A percentile compares a stretch with the other conserved stretches of the same genome.
These are phyloP conservation scores for Hippocampus zosterae DNA, from an alignment of 2,113 vertebrate genomes.

Conservation along the genomic window DNA sequence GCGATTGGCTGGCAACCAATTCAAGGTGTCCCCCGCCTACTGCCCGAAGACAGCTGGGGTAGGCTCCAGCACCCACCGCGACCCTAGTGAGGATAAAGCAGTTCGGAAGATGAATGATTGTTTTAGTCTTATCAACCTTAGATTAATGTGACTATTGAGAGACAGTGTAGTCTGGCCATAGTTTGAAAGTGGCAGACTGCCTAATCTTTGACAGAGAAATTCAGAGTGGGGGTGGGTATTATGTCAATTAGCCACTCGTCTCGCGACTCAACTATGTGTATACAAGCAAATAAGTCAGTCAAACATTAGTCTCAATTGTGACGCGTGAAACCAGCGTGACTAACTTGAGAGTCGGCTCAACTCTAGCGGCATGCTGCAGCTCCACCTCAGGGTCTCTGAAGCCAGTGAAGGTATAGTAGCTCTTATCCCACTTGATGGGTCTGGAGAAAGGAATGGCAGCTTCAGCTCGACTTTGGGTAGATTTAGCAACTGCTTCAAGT, in stretches of 20 bases:
- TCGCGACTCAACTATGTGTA: neutral
- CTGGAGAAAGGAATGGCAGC: slow-evolving; percentile 69
- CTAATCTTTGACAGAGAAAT: neutral
- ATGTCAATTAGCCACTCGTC: neutral
- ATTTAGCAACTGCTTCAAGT: slow-evolving; percentile 38
- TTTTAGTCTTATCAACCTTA: too few relatives aligned
- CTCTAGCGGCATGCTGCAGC: slow-evolving; percentile 78
- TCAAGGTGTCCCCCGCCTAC: too few relatives aligned
- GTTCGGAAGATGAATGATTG: too few relatives aligned
- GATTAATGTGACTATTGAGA: neutral
- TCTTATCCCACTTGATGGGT: slow-evolving; percentile 92
- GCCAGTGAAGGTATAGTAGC: slow-evolving; percentile 90
- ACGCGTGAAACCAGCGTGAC: neutral
- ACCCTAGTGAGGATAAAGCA: too few relatives aligned
- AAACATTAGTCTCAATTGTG: too few relatives aligned
- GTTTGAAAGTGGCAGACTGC: neutral
- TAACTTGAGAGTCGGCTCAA: slow-evolving; percentile 83
- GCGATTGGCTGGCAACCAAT: too few relatives aligned
- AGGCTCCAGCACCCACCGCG: too few relatives aligned
- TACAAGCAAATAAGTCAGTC: neutral
- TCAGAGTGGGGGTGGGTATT: neutral
- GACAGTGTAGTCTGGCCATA: too few relatives aligned
- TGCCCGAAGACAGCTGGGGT: too few relatives aligned
- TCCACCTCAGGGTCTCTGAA: slow-evolving; percentile 91
- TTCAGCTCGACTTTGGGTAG: slow-evolving; percentile 36